Evolutionary conservation across 1,140 invertebrate genomes (phyloP), one percentile per base, ranked within the genome.

Genomic region (Rhynchophorus ferrugineus): DNA sequence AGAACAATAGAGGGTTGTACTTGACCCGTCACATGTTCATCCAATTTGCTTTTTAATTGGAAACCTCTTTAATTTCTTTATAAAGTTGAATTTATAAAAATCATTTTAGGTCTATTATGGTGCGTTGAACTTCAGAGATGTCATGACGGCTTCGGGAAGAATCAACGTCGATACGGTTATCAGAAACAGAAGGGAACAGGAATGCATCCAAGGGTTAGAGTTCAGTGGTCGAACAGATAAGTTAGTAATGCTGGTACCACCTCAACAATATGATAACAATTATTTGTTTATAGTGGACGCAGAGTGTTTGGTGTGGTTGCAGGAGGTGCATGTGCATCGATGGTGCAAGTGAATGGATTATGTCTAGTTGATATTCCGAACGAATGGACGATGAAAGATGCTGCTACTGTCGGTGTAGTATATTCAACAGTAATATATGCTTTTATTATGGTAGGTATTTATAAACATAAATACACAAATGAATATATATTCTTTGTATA

Each of bases 381-480:
- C 0, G 62, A 78, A 3, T 95, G 91, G 92, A 79, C 51, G 1
- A 69, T 96, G 16, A 82, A 88, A 64, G 87, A 96, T 38, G 93
- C 91, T 1, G 87, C 88, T 0, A 91, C 90, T 1, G 78, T 96
- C 0, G 91, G 92, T 5, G 83, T 85, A 1, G 86, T 86, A 7
- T 95, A 94, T 64, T 77, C 78, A 39, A 94, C 89, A 0, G 88
- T 81, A 1, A 87, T 89, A 56, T 91, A 89, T 65, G 84, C 89
- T 17, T 29, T 29, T 6, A 11, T 29, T 6, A 6, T 29, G 24
- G 24, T 29, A 29, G 24, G 5, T 11, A 6, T 29, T 29, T 29
- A 6, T 29, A 29, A 6, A 6, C 24, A 29, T 29, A 29, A 29
- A 6, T 6, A 29, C 24, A 6, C 5, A 29, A 29, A 29, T 29